Base-by-base conservation (phyloP, 1,140 invertebrate genomes). In the Hydropsyche tenuis region DNA sequence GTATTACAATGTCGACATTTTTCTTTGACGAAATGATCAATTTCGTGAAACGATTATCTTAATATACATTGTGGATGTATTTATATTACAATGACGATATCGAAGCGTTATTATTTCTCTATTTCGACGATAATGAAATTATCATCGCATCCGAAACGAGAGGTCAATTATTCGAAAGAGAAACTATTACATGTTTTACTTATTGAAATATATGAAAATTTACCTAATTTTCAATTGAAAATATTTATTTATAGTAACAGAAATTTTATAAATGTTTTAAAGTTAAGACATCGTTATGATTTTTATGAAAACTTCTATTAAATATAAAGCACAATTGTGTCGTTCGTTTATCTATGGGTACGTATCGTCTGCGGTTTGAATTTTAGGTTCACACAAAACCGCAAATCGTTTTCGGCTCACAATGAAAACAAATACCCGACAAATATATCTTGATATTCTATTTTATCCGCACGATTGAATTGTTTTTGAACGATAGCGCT, bases 341-440 rank as follows among this genome's bases (percentile, higher is more conserved):
- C n/a, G 9, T 22, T 6, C 1, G 20, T 68, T 22, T 42, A 25
- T 48, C 6, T 65, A 14, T 68, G 27, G 22, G 16, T 16, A 68
- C 45, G n/a, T 42, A 30, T 70, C 46, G 37, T 48, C 68, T 56
- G 46, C 16, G 63, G 56, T 25, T n/a, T 25, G 14, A 65, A 65
- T 65, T 65, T 45, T 22, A 18, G 14, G 30, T 45, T 65, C 37
- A 45, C 23, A 63, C 63, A 65, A 70, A 70, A 70, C 68, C 68
- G 68, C 68, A 70, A 70, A 70, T 70, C 68, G 68, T 43, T 70
- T 70, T 56, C 27, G 48, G 48, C 46, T 56, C 68, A 70, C 46
- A 70, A 70, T 48, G 16, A 70, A 70, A 70, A 70, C 68, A 70
- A 70, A 70, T 70, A 70, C 11, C 22, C 45, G 12, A 48, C 3